phyloP scores from a whole-genome alignment of 2,888 invertebrate genomes.

The Agonopterix arenella region DNA sequence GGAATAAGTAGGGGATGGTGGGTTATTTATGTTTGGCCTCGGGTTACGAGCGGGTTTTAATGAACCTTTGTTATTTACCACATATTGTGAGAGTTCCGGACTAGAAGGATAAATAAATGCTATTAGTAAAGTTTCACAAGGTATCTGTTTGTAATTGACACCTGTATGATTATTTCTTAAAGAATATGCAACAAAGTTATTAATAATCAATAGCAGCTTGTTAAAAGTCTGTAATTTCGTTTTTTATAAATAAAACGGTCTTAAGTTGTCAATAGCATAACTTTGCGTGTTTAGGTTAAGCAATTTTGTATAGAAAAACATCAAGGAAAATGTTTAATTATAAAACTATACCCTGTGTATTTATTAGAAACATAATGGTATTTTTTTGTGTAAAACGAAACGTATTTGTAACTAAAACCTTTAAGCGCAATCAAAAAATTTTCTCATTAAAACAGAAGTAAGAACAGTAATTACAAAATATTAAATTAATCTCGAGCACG shows the following conservation, averaged over 20 bases:
- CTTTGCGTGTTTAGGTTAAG: too few species aligned
- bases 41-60: slow-evolving; percentile 27
- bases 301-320: too few species aligned
- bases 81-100: background rate
- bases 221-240: background rate
- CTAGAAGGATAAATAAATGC: background rate
- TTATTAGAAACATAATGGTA: too few species aligned
- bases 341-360: too few species aligned
- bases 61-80: slow-evolving; percentile 28
- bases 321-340: too few species aligned
- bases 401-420: background rate
- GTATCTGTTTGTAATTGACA: background rate
- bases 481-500: slow-evolving; percentile 45
- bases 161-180: background rate
- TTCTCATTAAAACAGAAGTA: slow-evolving; percentile 51
- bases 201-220: background rate
- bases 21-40: slow-evolving; percentile 46
- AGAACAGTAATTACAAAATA: slow-evolving; percentile 54
- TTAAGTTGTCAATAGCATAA: too few species aligned
- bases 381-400: background rate
- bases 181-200: background rate
- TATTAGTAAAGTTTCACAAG: background rate
- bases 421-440: slow-evolving; percentile 30
- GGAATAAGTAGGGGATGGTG: slow-evolving; percentile 35
- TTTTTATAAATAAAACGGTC: too few species aligned